Base-by-base conservation (phyloP, 2,888 invertebrate genomes). In the Erebia ligea region DNA sequence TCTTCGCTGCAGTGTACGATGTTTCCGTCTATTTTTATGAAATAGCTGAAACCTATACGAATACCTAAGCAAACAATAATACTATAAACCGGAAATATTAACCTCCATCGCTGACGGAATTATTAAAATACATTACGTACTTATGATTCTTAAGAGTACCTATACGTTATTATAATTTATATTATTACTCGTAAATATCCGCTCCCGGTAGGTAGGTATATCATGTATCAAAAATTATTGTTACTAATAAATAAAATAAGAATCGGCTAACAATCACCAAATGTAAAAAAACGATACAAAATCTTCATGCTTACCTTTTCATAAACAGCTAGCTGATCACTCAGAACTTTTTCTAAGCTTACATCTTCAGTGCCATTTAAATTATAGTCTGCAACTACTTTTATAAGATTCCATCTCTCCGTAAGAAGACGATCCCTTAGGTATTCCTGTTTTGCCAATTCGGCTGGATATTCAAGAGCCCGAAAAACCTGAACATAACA, bases 401-500 rank as follows among this genome's bases (percentile, higher is more conserved):
- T 88, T 74, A 96, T 93, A 62, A 96, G 91, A 71, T 92, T 93
- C 80, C 93, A 93, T 70, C 96, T 89, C 77, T 95, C 94, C 6
- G 89, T 90, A 67, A 94, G 90, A 3, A 97, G 92, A 73, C 95
- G 93, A 68, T 94, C 91, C 79, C 94, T 92, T 69, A 96, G 94
- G 79, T 93, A 94, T 73, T 94, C 91, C 77, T 97, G 94, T 77
- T 96, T 95, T 11, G 94, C 94, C 79, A 96, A 86, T 90, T 97
- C 97, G 0, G 96, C 96, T 2, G 97, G 97, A 79, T 96, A 95
- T 87, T 97, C 97, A 73, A 97, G 92, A 63, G 95, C 95, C 58
- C 96, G 95, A 82, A 97, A 97, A 70, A 97, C 95, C 97, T 97
- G 83, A 42, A 84, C 19, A 54, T 17, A 54, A 52, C 1, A 17